A percentile compares a stretch with the other conserved stretches of the same genome.
Evolutionary conservation across 2,113 vertebrate species (phyloP).

Genomic region (Addax nasomaculatus): DNA sequence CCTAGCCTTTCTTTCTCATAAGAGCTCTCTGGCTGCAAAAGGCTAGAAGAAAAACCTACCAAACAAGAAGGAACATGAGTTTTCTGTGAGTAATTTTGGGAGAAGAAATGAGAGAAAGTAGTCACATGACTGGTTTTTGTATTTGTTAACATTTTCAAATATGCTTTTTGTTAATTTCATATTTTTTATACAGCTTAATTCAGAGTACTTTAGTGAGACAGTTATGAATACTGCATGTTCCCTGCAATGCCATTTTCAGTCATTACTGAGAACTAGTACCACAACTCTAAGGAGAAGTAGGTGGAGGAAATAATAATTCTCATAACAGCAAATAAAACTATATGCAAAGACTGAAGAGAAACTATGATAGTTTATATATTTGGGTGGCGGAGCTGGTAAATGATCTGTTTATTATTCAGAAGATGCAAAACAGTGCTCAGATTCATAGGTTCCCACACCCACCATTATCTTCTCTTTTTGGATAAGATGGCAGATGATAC

Average conservation of each 20-base stretch:
- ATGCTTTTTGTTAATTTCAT: conserved; percentile 61
- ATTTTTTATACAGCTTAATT: conserved; percentile 55
- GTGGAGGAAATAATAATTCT: conserved; percentile 32
- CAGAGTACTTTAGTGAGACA: conserved; percentile 54
- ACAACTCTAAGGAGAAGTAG: conserved; percentile 3
- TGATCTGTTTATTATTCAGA: conserved; percentile 9
- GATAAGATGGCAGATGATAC: background rate
- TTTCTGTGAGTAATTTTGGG: background rate
- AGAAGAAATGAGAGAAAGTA: background rate
- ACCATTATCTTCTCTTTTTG: conserved; percentile 23
- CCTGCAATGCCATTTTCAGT: conserved; percentile 50
- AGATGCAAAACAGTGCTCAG: background rate
- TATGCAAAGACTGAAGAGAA: conserved; percentile 39
- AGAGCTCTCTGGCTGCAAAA: conserved; percentile 42
- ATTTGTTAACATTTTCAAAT: conserved; percentile 70
- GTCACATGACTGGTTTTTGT: conserved; percentile 53
- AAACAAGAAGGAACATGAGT: background rate
- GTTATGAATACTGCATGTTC: conserved; percentile 12
- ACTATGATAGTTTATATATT: conserved; percentile 8
- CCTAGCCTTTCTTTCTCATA: conserved; percentile 64
- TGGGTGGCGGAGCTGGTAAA: background rate
- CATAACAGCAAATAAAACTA: conserved; percentile 47
- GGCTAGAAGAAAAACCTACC: conserved; percentile 48
- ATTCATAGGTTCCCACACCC: background rate
- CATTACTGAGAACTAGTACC: conserved; percentile 25